Evolutionary conservation across 1,140 invertebrate genomes (phyloP), one percentile per base, ranked within the genome.

Genomic region (Plutomurus gul): DNA sequence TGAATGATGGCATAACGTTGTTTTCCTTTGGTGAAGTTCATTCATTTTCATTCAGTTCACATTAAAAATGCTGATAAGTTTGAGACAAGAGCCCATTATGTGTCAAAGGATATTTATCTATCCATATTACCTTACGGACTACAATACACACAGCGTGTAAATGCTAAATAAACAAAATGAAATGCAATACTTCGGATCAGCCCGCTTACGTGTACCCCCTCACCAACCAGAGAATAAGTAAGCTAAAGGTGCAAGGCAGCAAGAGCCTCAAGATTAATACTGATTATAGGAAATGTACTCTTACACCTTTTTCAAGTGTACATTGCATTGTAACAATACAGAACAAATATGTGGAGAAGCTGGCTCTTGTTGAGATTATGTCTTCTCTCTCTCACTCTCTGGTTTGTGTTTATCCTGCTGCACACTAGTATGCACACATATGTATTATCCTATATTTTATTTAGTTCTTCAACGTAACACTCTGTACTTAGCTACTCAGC

Each of bases 41-140:
- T 65, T 6, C 56, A 65, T 65, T 65, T 65, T 36, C 27, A 13
- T 65, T 16, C 6, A 30, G 10, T 36, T n/a, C 2, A 36, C 56
- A 65, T 65, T 65, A 25, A 30, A 65, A 65, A 65, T 18, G 18
- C 56, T 65, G 56, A 65, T 65, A 65, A 65, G 56, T 36, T n/a
- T 7, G 22, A 11, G 56, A 65, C 25, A 4, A 33, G 30, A 65
- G 16, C 56, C 27, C 56, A 65, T 65, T 65, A 65, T 16, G 30
- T 65, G 30, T 65, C 56, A 36, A 36, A 65, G 56, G 1, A n/a
- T 65, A 65, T 65, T 65, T 65, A 65, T 65, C 27, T 65, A 33
- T 27, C 4, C 16, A 65, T 65, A 49, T 49, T 49, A 49, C 18
- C n/a, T 49, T 49, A 49, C 27, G n/a, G 39, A 43, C 39, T 43